Conservation (phyloP, 2,113 vertebrate species). For the Lutjanus erythropterus region DNA sequence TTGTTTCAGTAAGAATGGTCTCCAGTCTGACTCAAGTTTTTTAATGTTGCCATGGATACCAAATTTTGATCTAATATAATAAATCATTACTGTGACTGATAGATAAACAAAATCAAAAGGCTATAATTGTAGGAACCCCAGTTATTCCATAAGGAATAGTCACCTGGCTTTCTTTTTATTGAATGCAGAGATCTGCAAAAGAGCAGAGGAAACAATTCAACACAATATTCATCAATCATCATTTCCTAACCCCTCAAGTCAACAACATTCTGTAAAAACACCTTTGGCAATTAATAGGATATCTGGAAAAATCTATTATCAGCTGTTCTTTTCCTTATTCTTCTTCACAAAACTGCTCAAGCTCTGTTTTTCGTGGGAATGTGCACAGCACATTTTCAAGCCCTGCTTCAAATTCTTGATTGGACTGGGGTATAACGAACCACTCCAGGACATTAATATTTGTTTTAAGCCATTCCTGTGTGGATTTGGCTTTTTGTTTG, state of each 20-base stretch:
- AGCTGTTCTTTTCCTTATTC: background rate
- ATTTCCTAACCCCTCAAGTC: no score
- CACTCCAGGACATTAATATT: conserved; percentile 6
- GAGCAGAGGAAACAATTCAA: background rate
- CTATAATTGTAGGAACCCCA: no score
- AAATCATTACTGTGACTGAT: background rate
- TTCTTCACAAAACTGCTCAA: background rate
- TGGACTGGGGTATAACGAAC: background rate
- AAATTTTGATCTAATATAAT: background rate
- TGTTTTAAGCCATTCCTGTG: conserved; percentile 10
- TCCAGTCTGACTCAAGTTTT: background rate
- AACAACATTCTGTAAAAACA: background rate
- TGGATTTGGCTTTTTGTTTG: background rate
- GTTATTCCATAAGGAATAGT: background rate
- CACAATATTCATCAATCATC: no score
- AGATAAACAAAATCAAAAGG: background rate
- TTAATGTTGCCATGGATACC: background rate
- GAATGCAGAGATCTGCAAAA: no score
- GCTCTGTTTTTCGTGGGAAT: background rate
- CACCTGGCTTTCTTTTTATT: no score
- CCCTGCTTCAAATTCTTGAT: background rate
- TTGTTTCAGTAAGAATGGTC: background rate
- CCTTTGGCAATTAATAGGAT: background rate
- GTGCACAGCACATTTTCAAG: background rate
- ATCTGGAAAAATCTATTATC: background rate